These are phyloP conservation scores for Macroglossus sobrinus DNA, from an alignment of 2,113 vertebrate species.

Conservation along the genomic window DNA sequence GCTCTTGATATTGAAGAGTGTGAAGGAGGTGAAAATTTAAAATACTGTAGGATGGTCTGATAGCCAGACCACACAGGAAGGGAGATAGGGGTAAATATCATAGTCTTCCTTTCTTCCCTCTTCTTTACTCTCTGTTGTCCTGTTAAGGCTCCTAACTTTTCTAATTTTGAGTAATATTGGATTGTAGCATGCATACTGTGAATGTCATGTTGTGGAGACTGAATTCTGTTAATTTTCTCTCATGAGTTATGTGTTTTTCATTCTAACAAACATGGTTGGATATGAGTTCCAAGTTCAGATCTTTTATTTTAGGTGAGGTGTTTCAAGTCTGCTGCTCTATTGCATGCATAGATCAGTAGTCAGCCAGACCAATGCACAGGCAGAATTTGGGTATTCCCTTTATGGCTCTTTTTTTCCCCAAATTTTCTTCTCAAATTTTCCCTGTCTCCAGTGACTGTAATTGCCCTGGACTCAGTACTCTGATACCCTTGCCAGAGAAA, in stretches of 20 bases:
- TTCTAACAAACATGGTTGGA: not conserved
- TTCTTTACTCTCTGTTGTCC: not conserved
- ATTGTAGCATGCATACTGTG: not conserved
- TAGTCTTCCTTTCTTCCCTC: not conserved
- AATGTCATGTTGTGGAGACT: not conserved
- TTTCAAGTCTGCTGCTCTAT: not conserved
- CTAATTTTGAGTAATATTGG: not conserved
- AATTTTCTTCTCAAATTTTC: not conserved
- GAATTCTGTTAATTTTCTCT: constrained; percentile 1
- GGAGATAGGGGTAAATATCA: not conserved
- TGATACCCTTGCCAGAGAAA: not conserved
- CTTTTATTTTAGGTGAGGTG: not conserved
- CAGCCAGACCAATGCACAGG: not conserved
- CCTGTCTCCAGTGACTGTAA: not conserved
- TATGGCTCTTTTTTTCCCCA: not conserved
- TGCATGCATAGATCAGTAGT: not conserved
- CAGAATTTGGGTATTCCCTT: not conserved
- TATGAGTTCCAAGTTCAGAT: not conserved
- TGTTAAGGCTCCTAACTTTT: not conserved
- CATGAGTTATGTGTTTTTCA: not conserved
- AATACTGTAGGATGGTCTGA: not conserved
- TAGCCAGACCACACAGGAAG: not conserved
- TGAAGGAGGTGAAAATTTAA: not conserved
- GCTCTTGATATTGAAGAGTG: not conserved
- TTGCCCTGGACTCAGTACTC: not conserved